Percentiles rank a stretch among this genome's conserved stretches.
phyloP scores from a whole-genome alignment of 2,888 invertebrate species.

The Metopia argyrocephala region DNA sequence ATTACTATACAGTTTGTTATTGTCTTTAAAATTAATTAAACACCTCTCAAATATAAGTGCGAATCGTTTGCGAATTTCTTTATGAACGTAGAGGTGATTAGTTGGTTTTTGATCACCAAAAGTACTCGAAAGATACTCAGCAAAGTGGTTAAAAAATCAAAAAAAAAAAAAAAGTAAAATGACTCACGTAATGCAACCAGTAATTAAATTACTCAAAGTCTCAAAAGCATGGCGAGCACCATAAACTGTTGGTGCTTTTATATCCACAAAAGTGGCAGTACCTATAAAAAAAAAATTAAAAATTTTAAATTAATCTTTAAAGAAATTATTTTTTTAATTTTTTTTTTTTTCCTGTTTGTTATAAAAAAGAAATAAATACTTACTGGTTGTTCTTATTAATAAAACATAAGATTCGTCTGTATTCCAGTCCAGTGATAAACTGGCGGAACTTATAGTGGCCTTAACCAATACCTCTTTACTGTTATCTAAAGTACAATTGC shows the following conservation, averaged over 20 bases:
- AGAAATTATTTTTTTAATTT: neutral
- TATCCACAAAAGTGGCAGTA: slow-evolving; percentile 80
- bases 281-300: slow-evolving; percentile 70
- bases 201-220: slow-evolving; percentile 85
- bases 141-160: neutral
- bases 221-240: slow-evolving; percentile 89
- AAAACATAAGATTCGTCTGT: slow-evolving; percentile 86
- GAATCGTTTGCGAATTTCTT: no score
- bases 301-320: neutral
- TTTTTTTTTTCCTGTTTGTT: neutral
- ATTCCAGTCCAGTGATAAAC: slow-evolving; percentile 81
- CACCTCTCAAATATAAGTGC: no score
- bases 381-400: slow-evolving; percentile 81
- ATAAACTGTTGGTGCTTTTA: slow-evolving; percentile 83
- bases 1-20: no score
- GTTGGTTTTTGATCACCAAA: no score
- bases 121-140: neutral
- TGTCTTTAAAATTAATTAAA: no score
- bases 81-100: no score
- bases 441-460: slow-evolving; percentile 80
- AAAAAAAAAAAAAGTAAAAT: neutral
- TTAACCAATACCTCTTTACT: slow-evolving; percentile 81
- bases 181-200: slow-evolving; percentile 71
- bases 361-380: slow-evolving; percentile 23
- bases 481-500: slow-evolving; percentile 79